Conservation (phyloP, 2,113 vertebrate species). For the Cavia aperea region DNA sequence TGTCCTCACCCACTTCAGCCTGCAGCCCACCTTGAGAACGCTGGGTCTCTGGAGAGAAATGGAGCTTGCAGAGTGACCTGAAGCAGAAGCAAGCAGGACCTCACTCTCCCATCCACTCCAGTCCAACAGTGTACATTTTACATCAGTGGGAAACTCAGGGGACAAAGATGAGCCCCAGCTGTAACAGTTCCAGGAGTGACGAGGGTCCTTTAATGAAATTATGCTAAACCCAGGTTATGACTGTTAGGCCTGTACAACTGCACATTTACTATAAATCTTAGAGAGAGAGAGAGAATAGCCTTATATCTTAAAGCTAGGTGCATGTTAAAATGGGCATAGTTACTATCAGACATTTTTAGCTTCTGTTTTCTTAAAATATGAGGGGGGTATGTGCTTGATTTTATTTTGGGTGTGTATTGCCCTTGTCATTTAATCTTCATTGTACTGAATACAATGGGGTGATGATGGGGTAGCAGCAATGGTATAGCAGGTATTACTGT, state of each 20-base stretch:
- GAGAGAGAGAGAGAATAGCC: no score
- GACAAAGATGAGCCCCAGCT: not conserved
- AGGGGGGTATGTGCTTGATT: not conserved
- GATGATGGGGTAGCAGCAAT: not conserved
- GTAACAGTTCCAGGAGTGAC: not conserved
- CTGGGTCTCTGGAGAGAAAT: not conserved
- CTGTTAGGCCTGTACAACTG: not conserved
- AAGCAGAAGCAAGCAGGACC: not conserved
- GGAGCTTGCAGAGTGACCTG: not conserved
- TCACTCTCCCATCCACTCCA: not conserved
- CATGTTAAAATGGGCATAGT: not conserved
- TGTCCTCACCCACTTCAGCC: not conserved
- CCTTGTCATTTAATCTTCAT: not conserved
- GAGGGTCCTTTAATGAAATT: not conserved
- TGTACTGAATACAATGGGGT: not conserved
- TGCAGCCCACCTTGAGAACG: not conserved
- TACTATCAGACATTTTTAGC: not conserved
- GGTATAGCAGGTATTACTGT: not conserved
- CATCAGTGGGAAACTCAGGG: not conserved
- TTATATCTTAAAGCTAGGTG: not conserved
- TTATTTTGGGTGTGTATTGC: not conserved
- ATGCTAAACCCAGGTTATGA: not conserved
- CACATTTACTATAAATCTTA: not conserved
- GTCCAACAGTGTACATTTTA: not conserved
- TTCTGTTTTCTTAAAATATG: not conserved